A percentile compares a stretch with the other conserved stretches of the same genome.
Conservation (phyloP, 2,797 vertebrate genomes). For the Sebastes variabilis region DNA sequence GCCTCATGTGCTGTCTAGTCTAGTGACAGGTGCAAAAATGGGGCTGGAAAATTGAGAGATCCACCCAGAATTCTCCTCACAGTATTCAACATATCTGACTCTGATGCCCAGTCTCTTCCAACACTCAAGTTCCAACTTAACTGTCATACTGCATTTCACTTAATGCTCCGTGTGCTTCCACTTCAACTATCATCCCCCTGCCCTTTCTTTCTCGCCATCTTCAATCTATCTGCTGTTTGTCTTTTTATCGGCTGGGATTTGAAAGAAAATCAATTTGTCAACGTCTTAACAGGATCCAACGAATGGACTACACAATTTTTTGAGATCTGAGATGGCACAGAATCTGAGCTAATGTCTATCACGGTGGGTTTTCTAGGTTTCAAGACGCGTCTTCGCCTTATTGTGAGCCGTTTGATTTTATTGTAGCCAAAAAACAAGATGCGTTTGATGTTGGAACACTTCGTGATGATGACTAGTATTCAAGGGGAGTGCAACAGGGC, state of each 20-base stretch:
- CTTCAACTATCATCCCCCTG: neutral
- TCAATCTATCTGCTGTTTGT: neutral
- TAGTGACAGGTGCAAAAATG: conserved; percentile 24
- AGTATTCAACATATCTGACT: conserved; percentile 6
- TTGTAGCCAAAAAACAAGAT: neutral
- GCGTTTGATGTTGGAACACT: neutral
- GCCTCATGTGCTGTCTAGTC: neutral
- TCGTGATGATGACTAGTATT: neutral
- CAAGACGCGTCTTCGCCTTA: too few relatives aligned
- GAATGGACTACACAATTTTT: neutral
- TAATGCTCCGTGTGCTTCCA: neutral
- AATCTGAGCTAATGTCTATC: neutral
- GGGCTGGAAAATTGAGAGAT: conserved; percentile 14
- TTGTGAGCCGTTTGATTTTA: neutral
- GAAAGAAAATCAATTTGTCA: conserved; percentile 1
- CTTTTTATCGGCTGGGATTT: neutral
- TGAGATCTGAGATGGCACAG: neutral
- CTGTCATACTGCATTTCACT: conserved; percentile 21
- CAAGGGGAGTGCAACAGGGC: neutral
- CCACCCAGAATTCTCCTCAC: neutral
- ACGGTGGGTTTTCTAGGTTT: neutral
- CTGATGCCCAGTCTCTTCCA: neutral
- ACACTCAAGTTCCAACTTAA: neutral
- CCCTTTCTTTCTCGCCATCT: neutral
- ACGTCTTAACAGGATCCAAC: neutral